Base-by-base conservation (phyloP, 1,140 invertebrate genomes). In the Trichoplusia ni region DNA sequence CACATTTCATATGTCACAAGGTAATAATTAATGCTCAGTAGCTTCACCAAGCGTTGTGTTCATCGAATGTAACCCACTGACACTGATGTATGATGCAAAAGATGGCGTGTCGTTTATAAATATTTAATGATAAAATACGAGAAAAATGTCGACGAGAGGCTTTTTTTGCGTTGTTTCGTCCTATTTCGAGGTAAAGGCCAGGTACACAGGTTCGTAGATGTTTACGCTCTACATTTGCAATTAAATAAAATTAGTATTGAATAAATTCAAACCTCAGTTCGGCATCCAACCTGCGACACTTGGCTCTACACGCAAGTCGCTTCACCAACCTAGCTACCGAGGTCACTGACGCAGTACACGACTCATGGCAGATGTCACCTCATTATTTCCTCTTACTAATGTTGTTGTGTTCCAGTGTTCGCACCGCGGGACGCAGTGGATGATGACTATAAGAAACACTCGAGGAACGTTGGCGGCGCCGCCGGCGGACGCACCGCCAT, bases 401-500 rank as follows among this genome's bases (percentile, higher is more conserved):
- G n/a, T 23, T 23, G 35, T 29, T 59, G 4, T 16, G 9, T 58
- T 64, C 23, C 58, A 67, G 51, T 46, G n/a, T 66, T 25, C 25
- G 31, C 9, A 49, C 19, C 37, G 9, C 62, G 64, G 9, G 69
- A 75, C 62, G 79, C 81, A 23, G 31, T 64, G 27, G 81, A 80
- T 23, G 67, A 70, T 44, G 70, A 76, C 18, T 76, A 72, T 58
- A 82, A 69, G 11, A 82, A 81, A 29, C 62, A 76, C 21, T 11
- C 37, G 4, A 40, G 82, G 16, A 69, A 44, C n/a, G n/a, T n/a
- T 53, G 69, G 76, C 18, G 49, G 66, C 9, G 62, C 62, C 0
- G 72, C 64, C 1, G 77, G 77, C 1, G 77, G 77, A 5, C 72
- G 76, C 6, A 86, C 83, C 1, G 74, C 78, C 7, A 86, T 86